Evolutionary conservation across 2,888 invertebrate species (phyloP).

Genomic region (Heteromurus nitidus): DNA sequence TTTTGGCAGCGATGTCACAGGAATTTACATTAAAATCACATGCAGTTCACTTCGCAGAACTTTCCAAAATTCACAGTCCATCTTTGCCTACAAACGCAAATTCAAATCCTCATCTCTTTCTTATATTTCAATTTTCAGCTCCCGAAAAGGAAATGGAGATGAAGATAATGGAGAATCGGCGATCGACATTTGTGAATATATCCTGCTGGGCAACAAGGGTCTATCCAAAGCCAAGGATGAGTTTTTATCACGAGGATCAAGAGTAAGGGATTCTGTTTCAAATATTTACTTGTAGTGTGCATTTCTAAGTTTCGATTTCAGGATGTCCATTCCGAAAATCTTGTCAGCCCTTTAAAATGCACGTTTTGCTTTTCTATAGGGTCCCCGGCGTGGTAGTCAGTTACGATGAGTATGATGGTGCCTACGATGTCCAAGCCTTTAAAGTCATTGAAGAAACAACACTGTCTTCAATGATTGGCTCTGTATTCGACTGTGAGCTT

Average conservation of each 20-base stretch:
- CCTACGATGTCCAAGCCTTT: slow-evolving; percentile 69
- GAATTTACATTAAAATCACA: too few species aligned
- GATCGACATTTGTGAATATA: slow-evolving; percentile 68
- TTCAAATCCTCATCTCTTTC: too few species aligned
- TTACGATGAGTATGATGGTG: slow-evolving; percentile 60
- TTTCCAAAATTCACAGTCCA: too few species aligned
- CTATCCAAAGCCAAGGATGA: slow-evolving; percentile 69
- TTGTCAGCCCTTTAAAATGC: too few species aligned
- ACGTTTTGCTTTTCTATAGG: slow-evolving; percentile 3
- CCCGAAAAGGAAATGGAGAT: slow-evolving; percentile 72
- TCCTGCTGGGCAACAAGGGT: slow-evolving; percentile 71
- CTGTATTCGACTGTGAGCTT: slow-evolving; percentile 74
- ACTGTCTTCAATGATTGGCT: slow-evolving; percentile 65
- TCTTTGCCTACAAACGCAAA: too few species aligned
- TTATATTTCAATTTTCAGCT: slow-evolving; percentile 59
- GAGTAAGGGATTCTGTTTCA: too few species aligned
- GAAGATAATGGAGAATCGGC: slow-evolving; percentile 66
- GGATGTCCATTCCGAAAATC: too few species aligned
- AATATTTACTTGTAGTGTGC: too few species aligned
- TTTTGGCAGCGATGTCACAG: too few species aligned
- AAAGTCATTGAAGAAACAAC: slow-evolving; percentile 70
- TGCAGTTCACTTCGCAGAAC: too few species aligned
- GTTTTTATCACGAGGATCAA: slow-evolving; percentile 68
- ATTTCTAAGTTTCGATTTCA: too few species aligned
- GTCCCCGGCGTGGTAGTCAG: slow-evolving; percentile 45